Evolutionary conservation across 2,888 invertebrate species (phyloP).

Genomic region (Pseudeuparius sepicola): DNA sequence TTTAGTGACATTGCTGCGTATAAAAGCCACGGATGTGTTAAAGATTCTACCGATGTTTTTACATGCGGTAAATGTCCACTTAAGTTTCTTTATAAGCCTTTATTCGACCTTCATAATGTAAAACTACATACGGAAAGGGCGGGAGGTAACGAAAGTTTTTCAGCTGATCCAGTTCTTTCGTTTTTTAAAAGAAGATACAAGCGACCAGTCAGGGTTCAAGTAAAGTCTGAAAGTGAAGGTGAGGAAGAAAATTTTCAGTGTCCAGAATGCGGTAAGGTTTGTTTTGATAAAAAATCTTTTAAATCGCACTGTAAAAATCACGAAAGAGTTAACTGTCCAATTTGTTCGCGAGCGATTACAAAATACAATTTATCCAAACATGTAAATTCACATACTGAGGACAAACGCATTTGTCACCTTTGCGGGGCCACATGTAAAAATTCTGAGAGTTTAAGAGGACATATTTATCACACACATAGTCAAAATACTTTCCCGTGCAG

Average conservation of each 20-base stretch:
- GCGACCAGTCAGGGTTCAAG: no score
- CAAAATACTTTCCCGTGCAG: constrained; percentile 24
- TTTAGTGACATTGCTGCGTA: constrained; percentile 16
- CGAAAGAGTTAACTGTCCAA: no score
- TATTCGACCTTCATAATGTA: constrained; percentile 27
- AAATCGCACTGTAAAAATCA: no score
- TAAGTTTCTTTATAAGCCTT: constrained; percentile 23
- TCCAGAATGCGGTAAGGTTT: not conserved
- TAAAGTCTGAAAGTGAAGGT: no score
- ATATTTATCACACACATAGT: constrained; percentile 28
- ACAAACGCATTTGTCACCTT: constrained; percentile 30
- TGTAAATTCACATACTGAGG: constrained; percentile 27
- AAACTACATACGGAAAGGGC: no score
- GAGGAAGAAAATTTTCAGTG: not conserved
- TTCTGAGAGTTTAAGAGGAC: constrained; percentile 27
- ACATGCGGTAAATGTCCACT: constrained; percentile 22
- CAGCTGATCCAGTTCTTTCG: no score
- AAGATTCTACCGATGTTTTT: no score
- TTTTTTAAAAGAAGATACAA: no score
- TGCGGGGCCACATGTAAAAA: constrained; percentile 32
- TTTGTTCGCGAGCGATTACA: no score
- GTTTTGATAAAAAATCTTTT: no score
- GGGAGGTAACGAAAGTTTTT: no score
- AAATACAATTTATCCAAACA: constrained; percentile 31
- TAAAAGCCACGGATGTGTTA: constrained; percentile 15